Conservation (phyloP, 1,140 invertebrate species). For the Ylistrum balloti region DNA sequence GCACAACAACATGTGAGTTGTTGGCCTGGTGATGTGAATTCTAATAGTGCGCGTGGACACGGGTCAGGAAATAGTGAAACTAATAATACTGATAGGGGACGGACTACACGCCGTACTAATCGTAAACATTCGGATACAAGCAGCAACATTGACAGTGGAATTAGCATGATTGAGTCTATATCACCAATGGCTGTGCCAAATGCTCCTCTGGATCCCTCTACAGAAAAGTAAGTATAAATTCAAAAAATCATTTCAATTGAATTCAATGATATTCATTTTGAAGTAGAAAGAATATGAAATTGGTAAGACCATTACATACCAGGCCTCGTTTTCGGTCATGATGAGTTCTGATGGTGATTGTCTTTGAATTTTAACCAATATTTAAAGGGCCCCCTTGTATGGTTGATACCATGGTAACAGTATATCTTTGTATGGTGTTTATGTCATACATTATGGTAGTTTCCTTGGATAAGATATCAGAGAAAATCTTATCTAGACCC, state of each 20-base stretch:
- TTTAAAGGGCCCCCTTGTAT: too few relatives aligned
- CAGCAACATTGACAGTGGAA: constrained; percentile 89
- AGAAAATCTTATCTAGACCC: too few relatives aligned
- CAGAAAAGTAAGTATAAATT: constrained; percentile 78
- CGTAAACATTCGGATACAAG: constrained; percentile 76
- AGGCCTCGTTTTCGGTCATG: too few relatives aligned
- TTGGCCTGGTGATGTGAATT: constrained; percentile 57
- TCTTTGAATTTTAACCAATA: too few relatives aligned
- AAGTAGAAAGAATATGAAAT: too few relatives aligned
- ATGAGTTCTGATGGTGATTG: too few relatives aligned
- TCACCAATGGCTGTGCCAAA: constrained; percentile 69
- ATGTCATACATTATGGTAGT: too few relatives aligned
- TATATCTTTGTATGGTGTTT: too few relatives aligned
- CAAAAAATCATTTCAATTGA: not conserved
- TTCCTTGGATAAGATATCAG: too few relatives aligned
- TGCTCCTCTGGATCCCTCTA: constrained; percentile 74
- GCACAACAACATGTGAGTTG: constrained; percentile 66
- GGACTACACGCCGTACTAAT: constrained; percentile 59
- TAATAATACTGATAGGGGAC: constrained; percentile 62
- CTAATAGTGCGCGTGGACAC: constrained; percentile 54
- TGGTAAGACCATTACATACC: too few relatives aligned
- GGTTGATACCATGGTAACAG: too few relatives aligned
- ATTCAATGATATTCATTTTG: too few relatives aligned
- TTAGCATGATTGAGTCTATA: constrained; percentile 86
- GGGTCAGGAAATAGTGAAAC: constrained; percentile 54